Percentiles rank a stretch among this genome's conserved stretches.
These are phyloP conservation scores for Stenoptilia bipunctidactyla DNA, from an alignment of 2,888 invertebrate genomes.

Conservation along the genomic window DNA sequence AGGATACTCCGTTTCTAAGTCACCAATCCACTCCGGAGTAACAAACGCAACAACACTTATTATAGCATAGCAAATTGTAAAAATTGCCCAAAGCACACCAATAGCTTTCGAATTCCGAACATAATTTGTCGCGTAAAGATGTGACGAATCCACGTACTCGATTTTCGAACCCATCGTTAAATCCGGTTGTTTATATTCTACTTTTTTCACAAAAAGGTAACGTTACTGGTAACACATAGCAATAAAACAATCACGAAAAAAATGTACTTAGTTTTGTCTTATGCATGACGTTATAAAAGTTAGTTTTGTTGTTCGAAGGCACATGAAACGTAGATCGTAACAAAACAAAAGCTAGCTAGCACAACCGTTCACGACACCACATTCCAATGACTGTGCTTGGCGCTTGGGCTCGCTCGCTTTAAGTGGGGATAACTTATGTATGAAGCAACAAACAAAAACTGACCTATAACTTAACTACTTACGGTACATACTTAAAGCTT, in stretches of 20 bases:
- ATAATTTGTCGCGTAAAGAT: conserved; percentile 91
- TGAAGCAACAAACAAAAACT: conserved; percentile 29
- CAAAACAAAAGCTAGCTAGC: conserved; percentile 28
- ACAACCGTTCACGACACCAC: conserved; percentile 56
- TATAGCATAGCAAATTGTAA: conserved; percentile 96
- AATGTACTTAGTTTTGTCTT: background rate
- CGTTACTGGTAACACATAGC: conserved; percentile 20
- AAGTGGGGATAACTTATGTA: conserved; percentile 55
- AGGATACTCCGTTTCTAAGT: conserved; percentile 85
- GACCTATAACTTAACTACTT: conserved; percentile 35
- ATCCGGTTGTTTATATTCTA: conserved; percentile 35
- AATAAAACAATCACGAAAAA: background rate
- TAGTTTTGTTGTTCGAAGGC: conserved; percentile 32
- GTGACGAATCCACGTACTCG: conserved; percentile 92
- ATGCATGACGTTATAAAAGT: background rate
- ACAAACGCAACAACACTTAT: conserved; percentile 95
- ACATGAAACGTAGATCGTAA: conserved; percentile 45
- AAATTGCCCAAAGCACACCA: conserved; percentile 97
- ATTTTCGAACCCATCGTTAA: conserved; percentile 88
- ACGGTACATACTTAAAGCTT: too few species aligned
- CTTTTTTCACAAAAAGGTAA: conserved; percentile 24
- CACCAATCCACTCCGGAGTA: conserved; percentile 94
- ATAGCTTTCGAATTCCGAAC: conserved; percentile 94
- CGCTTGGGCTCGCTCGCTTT: too few species aligned
- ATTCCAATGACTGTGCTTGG: conserved; percentile 45